These are phyloP conservation scores for Myopa tessellatipennis DNA, from an alignment of 2,888 invertebrate genomes.

Conservation along the genomic window DNA sequence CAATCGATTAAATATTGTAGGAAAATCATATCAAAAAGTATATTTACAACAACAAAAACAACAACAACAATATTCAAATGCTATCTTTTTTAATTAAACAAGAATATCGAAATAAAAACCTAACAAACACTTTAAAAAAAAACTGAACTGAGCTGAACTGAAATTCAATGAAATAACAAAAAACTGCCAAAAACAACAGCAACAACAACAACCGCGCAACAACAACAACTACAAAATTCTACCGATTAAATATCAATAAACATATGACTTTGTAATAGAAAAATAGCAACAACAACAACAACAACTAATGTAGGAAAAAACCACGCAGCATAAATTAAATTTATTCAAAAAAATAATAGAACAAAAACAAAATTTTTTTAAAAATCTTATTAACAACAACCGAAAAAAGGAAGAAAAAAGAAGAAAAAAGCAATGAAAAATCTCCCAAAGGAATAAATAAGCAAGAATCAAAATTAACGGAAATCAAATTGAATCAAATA, in stretches of 20 bases:
- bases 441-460: not conserved
- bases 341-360: not conserved
- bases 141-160: too few species aligned
- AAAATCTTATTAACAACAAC: not conserved
- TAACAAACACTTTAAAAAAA: too few species aligned
- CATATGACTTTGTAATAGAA: not conserved
- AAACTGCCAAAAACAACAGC: not conserved
- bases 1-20: too few species aligned
- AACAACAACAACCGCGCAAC: constrained; percentile 9
- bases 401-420: not conserved
- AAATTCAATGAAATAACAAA: too few species aligned
- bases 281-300: not conserved
- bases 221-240: constrained; percentile 21
- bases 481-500: not conserved
- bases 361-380: not conserved
- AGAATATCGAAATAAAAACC: too few species aligned
- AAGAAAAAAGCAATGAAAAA: not conserved
- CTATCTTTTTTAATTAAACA: too few species aligned
- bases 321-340: not conserved
- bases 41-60: too few species aligned
- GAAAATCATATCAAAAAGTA: too few species aligned
- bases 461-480: not conserved
- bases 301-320: not conserved
- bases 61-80: too few species aligned
- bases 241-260: constrained; percentile 4